Percentiles rank a stretch among this genome's conserved stretches.
phyloP scores from a whole-genome alignment of 1,140 invertebrate genomes.

The Drosophila ohnishii region DNA sequence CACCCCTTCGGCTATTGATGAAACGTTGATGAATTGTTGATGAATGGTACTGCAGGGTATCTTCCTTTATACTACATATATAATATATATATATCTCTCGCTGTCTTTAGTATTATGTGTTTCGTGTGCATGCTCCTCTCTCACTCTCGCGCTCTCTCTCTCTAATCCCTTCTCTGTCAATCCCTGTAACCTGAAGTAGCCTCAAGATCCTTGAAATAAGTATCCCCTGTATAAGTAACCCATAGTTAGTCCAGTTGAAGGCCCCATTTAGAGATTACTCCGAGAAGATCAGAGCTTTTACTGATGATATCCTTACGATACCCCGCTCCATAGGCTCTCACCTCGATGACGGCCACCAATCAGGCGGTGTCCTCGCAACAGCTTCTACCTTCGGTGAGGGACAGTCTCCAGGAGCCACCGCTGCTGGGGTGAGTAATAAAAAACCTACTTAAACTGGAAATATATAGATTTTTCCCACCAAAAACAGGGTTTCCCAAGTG shows the following conservation, averaged over 20 bases:
- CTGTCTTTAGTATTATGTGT: constrained; percentile 28
- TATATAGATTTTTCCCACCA: too few species aligned
- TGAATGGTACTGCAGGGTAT: too few species aligned
- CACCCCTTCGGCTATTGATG: too few species aligned
- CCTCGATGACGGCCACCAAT: constrained; percentile 86
- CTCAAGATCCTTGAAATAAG: constrained; percentile 1
- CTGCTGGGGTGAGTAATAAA: constrained; percentile 63
- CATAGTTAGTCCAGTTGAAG: constrained; percentile 58
- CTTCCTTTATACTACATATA: background rate
- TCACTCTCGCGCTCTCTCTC: constrained; percentile 1
- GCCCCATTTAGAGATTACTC: background rate
- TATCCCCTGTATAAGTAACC: constrained; percentile 14
- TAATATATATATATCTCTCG: background rate
- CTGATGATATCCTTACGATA: background rate
- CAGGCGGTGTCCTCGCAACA: constrained; percentile 84
- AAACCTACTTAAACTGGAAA: too few species aligned
- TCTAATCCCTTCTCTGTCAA: background rate
- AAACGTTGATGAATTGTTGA: too few species aligned
- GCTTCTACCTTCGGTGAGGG: constrained; percentile 87
- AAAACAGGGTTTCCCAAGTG: constrained; percentile 70
- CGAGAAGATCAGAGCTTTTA: background rate
- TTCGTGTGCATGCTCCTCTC: constrained; percentile 54
- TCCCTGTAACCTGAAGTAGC: constrained; percentile 18
- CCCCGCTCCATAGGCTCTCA: constrained; percentile 86
- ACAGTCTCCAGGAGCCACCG: constrained; percentile 86